A percentile compares a stretch with the other conserved stretches of the same genome.
These are phyloP conservation scores for Pheosia tremula DNA, from an alignment of 2,888 invertebrate species.

Conservation along the genomic window DNA sequence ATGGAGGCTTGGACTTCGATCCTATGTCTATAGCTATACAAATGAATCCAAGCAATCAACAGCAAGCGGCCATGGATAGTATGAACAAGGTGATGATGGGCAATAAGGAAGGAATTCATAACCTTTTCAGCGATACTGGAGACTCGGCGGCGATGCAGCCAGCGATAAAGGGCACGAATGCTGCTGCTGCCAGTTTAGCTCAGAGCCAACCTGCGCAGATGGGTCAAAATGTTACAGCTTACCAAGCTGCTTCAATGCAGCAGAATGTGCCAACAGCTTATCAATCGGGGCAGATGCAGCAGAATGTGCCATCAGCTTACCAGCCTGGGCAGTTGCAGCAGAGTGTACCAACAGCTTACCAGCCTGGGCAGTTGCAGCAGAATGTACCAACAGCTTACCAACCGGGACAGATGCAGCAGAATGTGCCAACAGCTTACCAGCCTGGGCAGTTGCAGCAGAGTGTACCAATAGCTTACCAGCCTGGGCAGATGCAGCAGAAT, in stretches of 20 bases:
- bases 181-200: conserved; percentile 30
- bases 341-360: conserved; percentile 16
- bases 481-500: background rate
- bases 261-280: conserved; percentile 5
- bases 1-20: conserved; percentile 69
- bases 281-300: conserved; percentile 9
- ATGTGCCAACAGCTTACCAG: conserved; percentile 17
- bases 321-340: conserved; percentile 11
- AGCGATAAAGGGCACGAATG: conserved; percentile 36
- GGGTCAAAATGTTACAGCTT: conserved; percentile 16
- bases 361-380: background rate
- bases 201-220: conserved; percentile 21
- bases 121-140: conserved; percentile 13
- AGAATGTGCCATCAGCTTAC: conserved; percentile 10
- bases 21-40: conserved; percentile 78
- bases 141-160: conserved; percentile 32
- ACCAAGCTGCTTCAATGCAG: background rate
- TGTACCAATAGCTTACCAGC: conserved; percentile 13
- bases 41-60: conserved; percentile 76
- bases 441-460: conserved; percentile 14
- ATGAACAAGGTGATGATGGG: conserved; percentile 63
- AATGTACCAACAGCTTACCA: conserved; percentile 6
- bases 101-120: conserved; percentile 33
- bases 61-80: conserved; percentile 58
- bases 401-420: conserved; percentile 3